Evolutionary conservation across 2,797 vertebrate species (phyloP), one percentile per base, ranked within the genome.

Genomic region (Eurystomus glaucurus): DNA sequence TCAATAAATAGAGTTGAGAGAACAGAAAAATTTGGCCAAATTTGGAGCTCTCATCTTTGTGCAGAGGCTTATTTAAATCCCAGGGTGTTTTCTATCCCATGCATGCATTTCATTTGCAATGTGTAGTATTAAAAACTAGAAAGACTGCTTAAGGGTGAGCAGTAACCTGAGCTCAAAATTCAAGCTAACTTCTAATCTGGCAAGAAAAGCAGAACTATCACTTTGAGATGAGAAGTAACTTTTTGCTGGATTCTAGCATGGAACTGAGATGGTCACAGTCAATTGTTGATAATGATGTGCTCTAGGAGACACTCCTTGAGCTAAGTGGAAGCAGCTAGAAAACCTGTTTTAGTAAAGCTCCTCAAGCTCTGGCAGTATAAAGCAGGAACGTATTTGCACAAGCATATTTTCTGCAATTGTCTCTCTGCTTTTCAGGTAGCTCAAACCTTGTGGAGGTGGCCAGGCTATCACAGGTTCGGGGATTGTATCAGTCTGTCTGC

Each of bases 1-100:
- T 95, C 1, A 10, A 6, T 41, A 71, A 62, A 28, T 70, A 39
- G n/a, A 69, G 12, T 16, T 60, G 31, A 84, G 46, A 83, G 19
- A 93, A 23, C 21, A 51, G 68, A 78, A 95, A 70, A 77, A 83
- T 9, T 18, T 71, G 37, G 14, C 26, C 22, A 50, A 3, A 50
- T 81, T 85, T 14, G 7, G 72, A 91, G 52, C 26, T 78, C 33
- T 90, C 10, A 12, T 41, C 37, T 26, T 81, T 69, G 5, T 55
- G 31, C 61, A 88, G 69, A 69, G 41, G n/a, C 58, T 87, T 91
- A 48, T 75, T 90, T 91, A 75, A 80, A 83, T 87, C 20, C n/a
- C 37, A 43, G 65, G 6, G 23, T 85, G 31, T 81, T 11, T 75
- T 80, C 79, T 85, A 5, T 84, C 48, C 26, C 0, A 0, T 75